Base-by-base conservation (phyloP, 2,888 invertebrate species). In the Arge pagana region DNA sequence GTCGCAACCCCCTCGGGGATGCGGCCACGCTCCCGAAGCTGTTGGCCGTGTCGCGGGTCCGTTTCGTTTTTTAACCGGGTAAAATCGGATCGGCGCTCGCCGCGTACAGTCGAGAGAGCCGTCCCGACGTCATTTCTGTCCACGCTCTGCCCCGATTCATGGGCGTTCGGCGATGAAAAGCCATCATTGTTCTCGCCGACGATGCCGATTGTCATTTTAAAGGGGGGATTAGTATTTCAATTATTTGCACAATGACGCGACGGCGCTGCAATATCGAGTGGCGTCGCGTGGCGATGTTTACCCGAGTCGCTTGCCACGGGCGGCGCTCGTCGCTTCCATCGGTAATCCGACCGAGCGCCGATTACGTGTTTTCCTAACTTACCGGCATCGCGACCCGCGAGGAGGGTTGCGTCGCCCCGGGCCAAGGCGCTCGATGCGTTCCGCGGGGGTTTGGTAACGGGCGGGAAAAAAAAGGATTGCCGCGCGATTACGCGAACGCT, bases 151-250 rank as follows among this genome's bases (percentile, higher is more conserved):
- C n/a, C n/a, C n/a, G n/a, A n/a, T n/a, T n/a, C n/a, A n/a, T n/a
- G n/a, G n/a, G n/a, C n/a, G n/a, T n/a, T n/a, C n/a, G n/a, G n/a
- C n/a, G n/a, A n/a, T n/a, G n/a, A n/a, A n/a, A n/a, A n/a, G n/a
- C n/a, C 53, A 55, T 55, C 56, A 66, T 66, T 68, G 67, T 67
- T 65, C 63, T 60, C 66, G 64, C 65, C 63, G 64, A 67, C 67
- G 64, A 67, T 54, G 60, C 58, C 56, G 61, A 64, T 63, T 67
- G 66, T 68, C 68, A 65, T 59, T 65, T 63, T 59, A 58, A 57
- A 51, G 36, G 53, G 55, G 58, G 69, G 76, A 76, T 76, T 76
- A 75, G 68, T 67, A 66, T 76, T 74, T 74, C 75, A 73, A 74
- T 75, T 74, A 74, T 76, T 76, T 74, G 66, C 62, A 69, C 71